Percentiles rank a stretch among this genome's conserved stretches.
Conservation (phyloP, 2,113 vertebrate species). For the Meleagris gallopavo region DNA sequence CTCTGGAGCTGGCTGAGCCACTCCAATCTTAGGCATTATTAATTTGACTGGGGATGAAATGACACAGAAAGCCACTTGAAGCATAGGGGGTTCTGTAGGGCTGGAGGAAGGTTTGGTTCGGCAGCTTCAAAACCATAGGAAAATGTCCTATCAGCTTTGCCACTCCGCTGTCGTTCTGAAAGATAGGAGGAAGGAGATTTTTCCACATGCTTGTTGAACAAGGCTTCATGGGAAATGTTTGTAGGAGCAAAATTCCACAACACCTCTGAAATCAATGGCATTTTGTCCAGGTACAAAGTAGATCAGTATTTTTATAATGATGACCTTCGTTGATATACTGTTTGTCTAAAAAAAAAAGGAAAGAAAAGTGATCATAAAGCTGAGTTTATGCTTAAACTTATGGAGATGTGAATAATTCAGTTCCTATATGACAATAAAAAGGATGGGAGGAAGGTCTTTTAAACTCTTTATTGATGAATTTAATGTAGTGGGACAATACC, state of each 20-base stretch:
- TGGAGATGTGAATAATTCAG: background rate
- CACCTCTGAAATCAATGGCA: background rate
- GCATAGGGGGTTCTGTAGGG: background rate
- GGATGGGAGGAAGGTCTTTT: background rate
- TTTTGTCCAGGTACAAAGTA: constrained; percentile 2
- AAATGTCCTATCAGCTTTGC: background rate
- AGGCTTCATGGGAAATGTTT: background rate
- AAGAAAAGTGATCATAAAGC: background rate
- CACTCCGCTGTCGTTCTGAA: rapidly evolving
- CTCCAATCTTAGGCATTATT: background rate
- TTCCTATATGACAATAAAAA: constrained; percentile 15
- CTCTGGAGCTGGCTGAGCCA: background rate
- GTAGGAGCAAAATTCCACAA: background rate
- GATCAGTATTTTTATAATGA: constrained; percentile 30
- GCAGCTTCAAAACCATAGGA: background rate
- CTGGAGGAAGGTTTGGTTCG: background rate
- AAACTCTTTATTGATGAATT: constrained; percentile 41
- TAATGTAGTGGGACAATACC: constrained; percentile 19
- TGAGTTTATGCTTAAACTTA: background rate
- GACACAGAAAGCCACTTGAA: background rate
- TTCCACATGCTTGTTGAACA: background rate
- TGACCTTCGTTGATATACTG: background rate
- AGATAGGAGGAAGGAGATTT: background rate
- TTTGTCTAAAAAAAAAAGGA: background rate
- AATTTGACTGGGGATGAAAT: background rate